phyloP scores from a whole-genome alignment of 2,113 vertebrate species.

The Caracal caracal region DNA sequence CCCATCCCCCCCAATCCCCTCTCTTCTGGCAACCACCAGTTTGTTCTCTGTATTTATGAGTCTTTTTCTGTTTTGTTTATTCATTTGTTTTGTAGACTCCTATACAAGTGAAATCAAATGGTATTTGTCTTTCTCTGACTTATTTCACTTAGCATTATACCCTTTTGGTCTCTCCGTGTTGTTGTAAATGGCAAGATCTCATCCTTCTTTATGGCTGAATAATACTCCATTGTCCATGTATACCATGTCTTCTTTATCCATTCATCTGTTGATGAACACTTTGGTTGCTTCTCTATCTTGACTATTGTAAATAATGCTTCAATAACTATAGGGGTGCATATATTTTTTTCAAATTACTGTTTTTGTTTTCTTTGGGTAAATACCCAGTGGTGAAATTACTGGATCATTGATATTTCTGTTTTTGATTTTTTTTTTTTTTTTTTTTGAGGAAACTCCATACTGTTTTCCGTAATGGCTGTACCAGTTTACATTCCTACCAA shows the following conservation, averaged over 20 bases:
- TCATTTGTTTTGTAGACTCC: background rate
- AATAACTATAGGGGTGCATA: background rate
- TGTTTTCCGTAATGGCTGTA: background rate
- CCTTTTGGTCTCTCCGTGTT: background rate
- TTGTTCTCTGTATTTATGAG: background rate
- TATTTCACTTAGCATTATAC: background rate
- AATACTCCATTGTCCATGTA: background rate
- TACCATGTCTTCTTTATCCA: background rate
- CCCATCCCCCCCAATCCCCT: background rate
- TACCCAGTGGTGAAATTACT: background rate
- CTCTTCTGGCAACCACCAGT: background rate
- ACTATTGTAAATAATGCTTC: background rate
- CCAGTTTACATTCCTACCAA: background rate
- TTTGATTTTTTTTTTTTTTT: background rate
- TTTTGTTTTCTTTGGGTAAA: background rate
- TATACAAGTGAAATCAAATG: background rate
- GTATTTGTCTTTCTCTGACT: background rate
- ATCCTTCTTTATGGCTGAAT: background rate
- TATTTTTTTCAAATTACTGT: background rate
- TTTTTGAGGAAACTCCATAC: background rate
- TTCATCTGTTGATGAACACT: background rate
- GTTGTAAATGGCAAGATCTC: background rate
- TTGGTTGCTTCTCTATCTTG: background rate
- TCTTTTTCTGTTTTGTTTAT: background rate
- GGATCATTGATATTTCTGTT: background rate